Percentiles rank a stretch among this genome's conserved stretches.
Conservation (phyloP, 2,113 vertebrate genomes). For the Illadopsis cleaveri region DNA sequence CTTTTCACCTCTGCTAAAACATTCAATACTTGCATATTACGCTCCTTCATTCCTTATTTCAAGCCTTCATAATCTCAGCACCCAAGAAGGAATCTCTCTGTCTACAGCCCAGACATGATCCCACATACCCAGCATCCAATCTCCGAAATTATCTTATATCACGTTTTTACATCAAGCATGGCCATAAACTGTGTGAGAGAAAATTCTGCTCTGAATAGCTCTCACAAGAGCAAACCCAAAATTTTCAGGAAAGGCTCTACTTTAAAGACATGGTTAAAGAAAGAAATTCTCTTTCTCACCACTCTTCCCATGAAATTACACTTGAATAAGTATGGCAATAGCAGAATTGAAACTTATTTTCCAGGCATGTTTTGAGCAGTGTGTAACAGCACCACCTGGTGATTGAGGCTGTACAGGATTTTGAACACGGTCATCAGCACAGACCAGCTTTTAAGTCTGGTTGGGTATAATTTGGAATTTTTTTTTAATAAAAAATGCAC, state of each 20-base stretch:
- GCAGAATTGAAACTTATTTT: neutral
- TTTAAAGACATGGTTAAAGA: neutral
- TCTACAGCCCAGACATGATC: neutral
- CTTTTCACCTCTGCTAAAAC: neutral
- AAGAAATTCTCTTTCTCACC: neutral
- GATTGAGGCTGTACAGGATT: neutral
- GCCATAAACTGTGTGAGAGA: neutral
- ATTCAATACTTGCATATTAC: neutral
- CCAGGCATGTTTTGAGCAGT: neutral
- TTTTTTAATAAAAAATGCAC: neutral
- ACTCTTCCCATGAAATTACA: neutral
- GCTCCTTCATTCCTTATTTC: neutral
- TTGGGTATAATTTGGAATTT: neutral
- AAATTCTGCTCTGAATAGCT: neutral
- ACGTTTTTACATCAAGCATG: neutral
- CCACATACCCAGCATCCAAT: neutral
- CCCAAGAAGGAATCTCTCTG: neutral
- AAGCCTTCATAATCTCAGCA: neutral
- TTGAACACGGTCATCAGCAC: neutral
- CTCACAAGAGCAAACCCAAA: neutral
- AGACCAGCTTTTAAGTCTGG: neutral
- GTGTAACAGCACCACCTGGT: constrained; percentile 55
- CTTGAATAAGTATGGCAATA: neutral
- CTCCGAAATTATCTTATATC: neutral
- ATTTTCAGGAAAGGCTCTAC: neutral